Percentiles rank a stretch among this genome's conserved stretches.
These are phyloP conservation scores for Eubucco bourcierii DNA, from an alignment of 2,113 vertebrate species.

Conservation along the genomic window DNA sequence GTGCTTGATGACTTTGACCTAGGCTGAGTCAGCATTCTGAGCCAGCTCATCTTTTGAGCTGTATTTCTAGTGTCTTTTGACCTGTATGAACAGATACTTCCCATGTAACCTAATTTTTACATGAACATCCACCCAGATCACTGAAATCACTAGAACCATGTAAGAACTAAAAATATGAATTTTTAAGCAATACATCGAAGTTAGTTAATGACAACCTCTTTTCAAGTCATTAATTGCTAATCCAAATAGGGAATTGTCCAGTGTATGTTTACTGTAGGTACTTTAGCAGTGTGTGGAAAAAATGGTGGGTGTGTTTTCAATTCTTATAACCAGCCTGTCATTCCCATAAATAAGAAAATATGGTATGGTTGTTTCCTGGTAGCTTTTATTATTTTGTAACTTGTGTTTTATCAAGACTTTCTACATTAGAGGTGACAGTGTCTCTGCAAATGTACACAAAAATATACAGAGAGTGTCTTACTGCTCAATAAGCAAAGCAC, in stretches of 20 bases:
- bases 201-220: neutral
- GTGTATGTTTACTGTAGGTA: neutral
- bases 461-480: neutral
- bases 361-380: neutral
- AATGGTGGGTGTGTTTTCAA: neutral
- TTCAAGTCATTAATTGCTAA: neutral
- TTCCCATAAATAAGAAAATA: neutral
- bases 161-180: neutral
- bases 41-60: too few relatives aligned
- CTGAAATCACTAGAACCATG: neutral
- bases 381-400: neutral
- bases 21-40: neutral
- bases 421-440: neutral
- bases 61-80: neutral
- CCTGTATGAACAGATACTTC: neutral
- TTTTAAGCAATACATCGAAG: neutral
- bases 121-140: fast-evolving
- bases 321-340: neutral
- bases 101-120: neutral
- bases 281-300: neutral
- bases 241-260: neutral
- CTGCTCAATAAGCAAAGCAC: neutral
- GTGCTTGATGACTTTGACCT: neutral
- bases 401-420: neutral
- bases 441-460: neutral